phyloP scores from a whole-genome alignment of 1,140 invertebrate genomes.

The Pristionchus pacificus region DNA sequence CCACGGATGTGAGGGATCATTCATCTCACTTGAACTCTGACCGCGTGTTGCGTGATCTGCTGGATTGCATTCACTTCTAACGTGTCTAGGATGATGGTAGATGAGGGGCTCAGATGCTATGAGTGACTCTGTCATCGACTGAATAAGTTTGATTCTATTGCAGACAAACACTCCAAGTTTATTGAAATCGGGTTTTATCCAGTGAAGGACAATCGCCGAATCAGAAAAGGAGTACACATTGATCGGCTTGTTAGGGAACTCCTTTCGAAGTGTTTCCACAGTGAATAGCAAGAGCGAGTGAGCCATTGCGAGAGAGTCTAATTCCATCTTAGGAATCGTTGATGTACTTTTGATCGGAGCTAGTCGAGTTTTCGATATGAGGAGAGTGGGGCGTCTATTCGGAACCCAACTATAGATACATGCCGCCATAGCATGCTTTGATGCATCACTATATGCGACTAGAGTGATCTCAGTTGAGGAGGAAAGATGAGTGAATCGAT shows the following conservation, averaged over 20 bases:
- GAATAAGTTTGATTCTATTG: neutral
- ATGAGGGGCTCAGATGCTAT: too few species aligned
- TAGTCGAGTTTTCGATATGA: neutral
- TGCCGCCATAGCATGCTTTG: too few species aligned
- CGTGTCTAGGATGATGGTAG: too few species aligned
- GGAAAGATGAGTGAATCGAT: too few species aligned
- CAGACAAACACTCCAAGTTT: neutral
- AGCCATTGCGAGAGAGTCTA: neutral
- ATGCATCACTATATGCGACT: too few species aligned
- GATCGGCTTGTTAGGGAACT: neutral
- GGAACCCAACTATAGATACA: too few species aligned
- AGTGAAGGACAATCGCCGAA: neutral
- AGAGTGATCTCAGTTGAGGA: too few species aligned
- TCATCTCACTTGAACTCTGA: neutral
- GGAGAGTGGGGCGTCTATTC: too few species aligned
- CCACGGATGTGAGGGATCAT: neutral
- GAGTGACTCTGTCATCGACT: neutral
- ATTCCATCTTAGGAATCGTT: neutral
- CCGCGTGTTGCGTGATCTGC: neutral
- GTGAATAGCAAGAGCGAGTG: neutral
- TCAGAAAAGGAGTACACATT: neutral
- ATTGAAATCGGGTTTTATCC: neutral
- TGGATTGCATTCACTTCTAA: neutral
- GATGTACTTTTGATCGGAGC: neutral
- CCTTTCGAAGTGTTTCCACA: neutral